Base-by-base conservation (phyloP, 2,113 vertebrate genomes). In the Rhadina sibilatrix region DNA sequence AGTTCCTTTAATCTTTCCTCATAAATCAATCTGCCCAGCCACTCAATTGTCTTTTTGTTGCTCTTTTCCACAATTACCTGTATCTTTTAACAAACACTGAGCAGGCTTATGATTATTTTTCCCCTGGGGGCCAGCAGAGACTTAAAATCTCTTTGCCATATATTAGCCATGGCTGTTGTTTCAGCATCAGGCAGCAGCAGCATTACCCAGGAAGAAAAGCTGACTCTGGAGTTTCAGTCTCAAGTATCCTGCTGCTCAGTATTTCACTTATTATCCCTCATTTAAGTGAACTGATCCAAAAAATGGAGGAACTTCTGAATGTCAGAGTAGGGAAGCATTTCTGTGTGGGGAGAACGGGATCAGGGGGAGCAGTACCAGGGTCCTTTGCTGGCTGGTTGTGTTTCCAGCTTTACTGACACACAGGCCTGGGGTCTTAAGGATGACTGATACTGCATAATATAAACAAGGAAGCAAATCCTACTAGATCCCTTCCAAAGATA, bases 1-100 rank as follows among this genome's bases (percentile, higher is more conserved):
- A 80, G 25, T 31, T 95, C 87, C 96, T 96, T 97, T 96, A 95
- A 97, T 96, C 95, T 96, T 95, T 70, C 56, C 57, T 91, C 95
- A 83, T 96, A 96, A 96, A 96, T 97, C 96, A 97, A 87, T 54
- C 35, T 94, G 60, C 68, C 78, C 52, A 77, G 66, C 35, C 3
- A 6, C 68, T 93, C 89, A 85, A 6, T 91, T 94, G 84, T 95
- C 84, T 93, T 96, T 94, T 85, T 89, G 80, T 93, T 89, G 69
- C 65, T 85, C 38, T 93, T 94, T 94, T 87, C 75, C 77, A 79
- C 83, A 84, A 82, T 92, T 94, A 91, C 68, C 71, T 83, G 7
- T 70, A 56, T 71, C 63, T 96, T 94, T 86, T 94, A 79, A 83
- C 30, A 77, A 91, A 87, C 68, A 77, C 24, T 69, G 94, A 83